Evolutionary conservation across 2,113 vertebrate species (phyloP), one percentile per base, ranked within the genome.

Genomic region (Patagioenas fasciata): DNA sequence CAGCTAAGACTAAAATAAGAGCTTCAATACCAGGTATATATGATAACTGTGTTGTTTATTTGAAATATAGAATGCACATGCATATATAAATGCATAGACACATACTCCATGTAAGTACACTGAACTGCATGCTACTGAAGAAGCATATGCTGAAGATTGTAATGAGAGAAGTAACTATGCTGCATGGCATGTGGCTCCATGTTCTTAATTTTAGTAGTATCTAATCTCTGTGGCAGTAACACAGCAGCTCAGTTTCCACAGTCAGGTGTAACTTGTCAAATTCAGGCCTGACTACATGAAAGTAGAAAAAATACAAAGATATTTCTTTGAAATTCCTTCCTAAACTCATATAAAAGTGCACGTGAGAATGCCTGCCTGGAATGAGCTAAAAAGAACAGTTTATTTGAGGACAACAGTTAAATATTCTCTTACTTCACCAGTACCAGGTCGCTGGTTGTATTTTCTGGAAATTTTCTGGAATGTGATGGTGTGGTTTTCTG

Each of bases 111-210:
- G 60, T 78, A 71, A 50, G 51, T 80, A 34, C 42, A 66, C 31
- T 1, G 4, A 84, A 84, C 19, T 85, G 25, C 65, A 36, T 32
- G 7, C 70, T 83, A 15, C 62, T 78, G 77, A 81, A 94, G 77
- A 53, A 90, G 23, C 75, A 51, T 81, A 73, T 84, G 88, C 73
- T 89, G 77, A 82, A 87, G 94, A 85, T 18, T 89, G 96, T 95
- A 97, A 97, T 44, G 74, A 91, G 96, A 97, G 96, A 96, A 92
- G 90, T 56, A 93, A 94, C 95, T 96, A 67, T 83, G 92, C 88
- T 85, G 61, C 83, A 88, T 79, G 93, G 78, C 93, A 92, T 93
- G 88, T 93, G 95, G 90, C 69, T 93, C 85, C 66, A 16, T 0
- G 57, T 50, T 93, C 77, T 94, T 95, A 96, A 97, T 96, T 96